Evolutionary conservation across 1,140 invertebrate genomes (phyloP).

Genomic region (Steinernema feltiae): DNA sequence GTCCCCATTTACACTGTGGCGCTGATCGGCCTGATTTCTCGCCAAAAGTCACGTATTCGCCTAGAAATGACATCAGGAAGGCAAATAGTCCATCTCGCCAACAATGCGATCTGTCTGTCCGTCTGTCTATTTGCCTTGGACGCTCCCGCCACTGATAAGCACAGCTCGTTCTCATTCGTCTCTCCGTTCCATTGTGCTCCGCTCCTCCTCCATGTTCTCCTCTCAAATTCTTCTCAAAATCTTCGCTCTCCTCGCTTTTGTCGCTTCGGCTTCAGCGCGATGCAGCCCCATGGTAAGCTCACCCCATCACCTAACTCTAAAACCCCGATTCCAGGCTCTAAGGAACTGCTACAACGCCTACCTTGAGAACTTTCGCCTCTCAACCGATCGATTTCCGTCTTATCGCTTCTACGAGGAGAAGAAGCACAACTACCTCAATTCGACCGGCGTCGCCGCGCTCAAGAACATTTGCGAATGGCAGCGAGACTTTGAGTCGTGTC

Average conservation of each 20-base stretch:
- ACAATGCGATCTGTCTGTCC: too few species aligned
- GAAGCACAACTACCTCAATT: neutral
- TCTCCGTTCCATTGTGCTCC: too few species aligned
- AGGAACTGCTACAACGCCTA: neutral
- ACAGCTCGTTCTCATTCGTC: too few species aligned
- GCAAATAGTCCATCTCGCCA: too few species aligned
- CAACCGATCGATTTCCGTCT: neutral
- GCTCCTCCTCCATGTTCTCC: too few species aligned
- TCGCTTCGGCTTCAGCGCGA: neutral
- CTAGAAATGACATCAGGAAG: too few species aligned
- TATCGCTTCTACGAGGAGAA: neutral
- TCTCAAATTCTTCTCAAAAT: neutral
- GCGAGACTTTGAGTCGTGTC: neutral
- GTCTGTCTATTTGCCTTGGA: too few species aligned
- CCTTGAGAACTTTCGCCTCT: neutral
- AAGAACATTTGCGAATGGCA: conserved; percentile 9
- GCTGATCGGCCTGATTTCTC: too few species aligned
- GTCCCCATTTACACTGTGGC: too few species aligned
- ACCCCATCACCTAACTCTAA: neutral
- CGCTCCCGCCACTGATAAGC: too few species aligned
- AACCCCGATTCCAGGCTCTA: neutral
- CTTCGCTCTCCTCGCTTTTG: neutral
- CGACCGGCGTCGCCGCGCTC: neutral
- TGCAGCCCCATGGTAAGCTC: neutral
- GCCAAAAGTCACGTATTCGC: too few species aligned